Evolutionary conservation across 2,888 invertebrate genomes (phyloP).

Genomic region (Hermaeophaga mercurialis): DNA sequence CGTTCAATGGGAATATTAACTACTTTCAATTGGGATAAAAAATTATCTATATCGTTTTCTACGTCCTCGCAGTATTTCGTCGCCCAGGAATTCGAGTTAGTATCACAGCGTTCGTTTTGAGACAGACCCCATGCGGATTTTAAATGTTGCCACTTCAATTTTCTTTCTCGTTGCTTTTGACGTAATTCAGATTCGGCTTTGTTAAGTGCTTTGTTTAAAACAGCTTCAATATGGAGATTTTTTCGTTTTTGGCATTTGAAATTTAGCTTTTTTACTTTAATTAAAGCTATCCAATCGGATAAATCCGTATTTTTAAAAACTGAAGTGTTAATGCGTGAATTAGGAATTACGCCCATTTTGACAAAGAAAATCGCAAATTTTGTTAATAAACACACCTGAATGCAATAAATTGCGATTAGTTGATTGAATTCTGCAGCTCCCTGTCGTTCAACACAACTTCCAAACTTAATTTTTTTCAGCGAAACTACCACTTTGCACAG

Average conservation of each 20-base stretch:
- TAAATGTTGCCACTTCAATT: constrained; percentile 62
- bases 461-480: neutral
- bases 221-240: constrained; percentile 68
- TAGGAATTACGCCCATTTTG: constrained; percentile 44
- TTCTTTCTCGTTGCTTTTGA: constrained; percentile 66
- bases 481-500: constrained; percentile 28
- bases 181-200: constrained; percentile 67
- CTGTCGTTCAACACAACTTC: neutral
- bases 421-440: constrained; percentile 11
- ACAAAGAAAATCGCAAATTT: constrained; percentile 38
- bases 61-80: constrained; percentile 60
- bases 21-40: constrained; percentile 68
- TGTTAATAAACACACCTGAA: constrained; percentile 47
- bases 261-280: constrained; percentile 66
- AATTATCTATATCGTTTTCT: constrained; percentile 65
- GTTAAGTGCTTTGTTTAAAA: constrained; percentile 64
- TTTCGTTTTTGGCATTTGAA: constrained; percentile 65
- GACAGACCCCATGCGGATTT: constrained; percentile 40
- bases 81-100: constrained; percentile 40
- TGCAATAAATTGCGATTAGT: constrained; percentile 17
- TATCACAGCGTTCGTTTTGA: constrained; percentile 29
- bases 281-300: constrained; percentile 67
- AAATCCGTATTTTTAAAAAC: constrained; percentile 61
- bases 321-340: constrained; percentile 22
- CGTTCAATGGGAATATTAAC: constrained; percentile 61